phyloP scores from a whole-genome alignment of 2,888 invertebrate species.

The Rhaphigaster nebulosa region DNA sequence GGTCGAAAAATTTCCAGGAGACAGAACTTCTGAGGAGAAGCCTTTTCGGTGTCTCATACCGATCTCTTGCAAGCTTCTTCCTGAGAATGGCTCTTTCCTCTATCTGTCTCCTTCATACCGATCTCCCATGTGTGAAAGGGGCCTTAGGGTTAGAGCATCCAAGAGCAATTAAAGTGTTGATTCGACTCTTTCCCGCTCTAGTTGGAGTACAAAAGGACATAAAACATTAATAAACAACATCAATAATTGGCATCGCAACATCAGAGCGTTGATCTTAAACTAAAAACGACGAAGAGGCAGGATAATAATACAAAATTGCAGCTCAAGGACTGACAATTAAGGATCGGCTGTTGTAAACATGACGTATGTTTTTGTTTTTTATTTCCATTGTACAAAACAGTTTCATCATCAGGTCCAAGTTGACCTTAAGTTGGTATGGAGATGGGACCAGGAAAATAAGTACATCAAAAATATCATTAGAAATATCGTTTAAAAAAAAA shows the following conservation, averaged over 20 bases:
- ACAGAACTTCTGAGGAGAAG: no score
- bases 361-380: not conserved
- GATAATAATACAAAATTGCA: conserved; percentile 22
- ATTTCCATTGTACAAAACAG: not conserved
- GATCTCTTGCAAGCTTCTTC: no score
- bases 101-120: no score
- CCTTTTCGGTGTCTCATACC: no score
- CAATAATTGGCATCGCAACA: not conserved
- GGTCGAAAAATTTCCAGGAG: no score
- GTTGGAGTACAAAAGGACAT: not conserved
- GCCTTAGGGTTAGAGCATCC: no score
- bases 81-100: no score
- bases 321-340: not conserved
- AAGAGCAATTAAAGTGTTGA: no score
- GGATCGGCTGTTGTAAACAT: conserved; percentile 4
- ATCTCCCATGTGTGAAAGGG: no score
- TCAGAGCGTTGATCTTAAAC: not conserved
- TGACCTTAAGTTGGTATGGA: not conserved
- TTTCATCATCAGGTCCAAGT: not conserved
- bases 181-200: not conserved
- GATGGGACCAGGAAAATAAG: not conserved
- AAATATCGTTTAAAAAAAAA: not conserved
- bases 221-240: not conserved
- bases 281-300: not conserved
- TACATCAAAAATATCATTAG: not conserved